Percentiles rank a stretch among this genome's conserved stretches.
These are phyloP conservation scores for Morpho deidamia DNA, from an alignment of 2,888 invertebrate genomes.

Conservation along the genomic window DNA sequence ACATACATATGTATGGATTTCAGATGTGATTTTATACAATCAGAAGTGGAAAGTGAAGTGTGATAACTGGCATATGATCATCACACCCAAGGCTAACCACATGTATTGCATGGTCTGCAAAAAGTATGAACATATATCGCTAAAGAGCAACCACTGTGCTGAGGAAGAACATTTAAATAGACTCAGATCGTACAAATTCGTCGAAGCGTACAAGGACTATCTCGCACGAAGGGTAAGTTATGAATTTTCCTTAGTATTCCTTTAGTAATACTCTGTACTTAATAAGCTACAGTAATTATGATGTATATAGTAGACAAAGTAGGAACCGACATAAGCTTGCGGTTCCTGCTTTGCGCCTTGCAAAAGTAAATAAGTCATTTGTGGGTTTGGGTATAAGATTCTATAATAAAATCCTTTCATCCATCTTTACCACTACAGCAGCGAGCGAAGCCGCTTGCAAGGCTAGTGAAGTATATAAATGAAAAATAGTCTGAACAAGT, in stretches of 20 bases:
- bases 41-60: conserved; percentile 29
- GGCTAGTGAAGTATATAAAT: no score
- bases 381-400: no score
- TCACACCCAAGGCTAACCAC: conserved; percentile 17
- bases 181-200: conserved; percentile 22
- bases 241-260: neutral
- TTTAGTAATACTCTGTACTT: no score
- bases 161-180: conserved; percentile 22
- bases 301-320: no score
- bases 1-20: neutral
- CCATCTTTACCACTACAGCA: no score
- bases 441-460: no score
- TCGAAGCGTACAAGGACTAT: conserved; percentile 21
- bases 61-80: conserved; percentile 39
- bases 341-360: no score
- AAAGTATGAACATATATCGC: conserved; percentile 2
- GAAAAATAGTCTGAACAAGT: no score
- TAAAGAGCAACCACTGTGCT: conserved; percentile 28
- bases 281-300: no score
- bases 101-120: conserved; percentile 40
- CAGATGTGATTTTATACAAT: conserved; percentile 30
- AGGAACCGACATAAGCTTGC: no score
- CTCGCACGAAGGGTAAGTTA: conserved; percentile 33
- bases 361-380: no score
- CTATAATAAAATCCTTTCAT: no score